Base-by-base conservation (phyloP, 2,888 invertebrate genomes). In the Ophraella communa region DNA sequence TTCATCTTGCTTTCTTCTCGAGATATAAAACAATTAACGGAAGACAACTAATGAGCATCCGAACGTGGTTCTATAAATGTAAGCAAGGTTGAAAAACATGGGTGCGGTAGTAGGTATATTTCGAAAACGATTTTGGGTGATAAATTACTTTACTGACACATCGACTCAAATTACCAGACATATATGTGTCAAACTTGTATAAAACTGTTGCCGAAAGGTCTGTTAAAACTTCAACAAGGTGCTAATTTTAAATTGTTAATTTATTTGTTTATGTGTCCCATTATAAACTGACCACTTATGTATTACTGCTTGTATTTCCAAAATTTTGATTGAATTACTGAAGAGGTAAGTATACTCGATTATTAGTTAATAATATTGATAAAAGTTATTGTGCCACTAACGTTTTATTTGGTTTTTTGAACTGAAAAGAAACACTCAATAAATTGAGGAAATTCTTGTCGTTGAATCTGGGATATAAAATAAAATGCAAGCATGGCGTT, bases 11-110 rank as follows among this genome's bases (percentile, higher is more conserved):
- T 54, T 59, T 49, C 58, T 59, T 62, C 55, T 58, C 14, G 30
- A 52, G 51, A 62, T 44, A 59, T 67, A 61, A 69, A 67, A 67
- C 64, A 67, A 69, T 69, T 67, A 69, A 67, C 66, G 55, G 62
- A 65, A 69, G 56, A 63, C 63, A 61, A 59, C 61, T 67, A 69
- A 65, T 64, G 67, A 69, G 60, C 57, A 64, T 54, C 60, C 49
- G 60, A 55, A 56, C 62, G 62, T 52, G 56, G 56, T 60, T 62
- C 67, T 62, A 67, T 67, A 67, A 65, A 65, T 65, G 67, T 67
- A 55, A 39, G 59, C 49, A 60, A 51, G 57, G 62, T 59, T 62
- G 59, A 64, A 64, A 54, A 58, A 64, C 59, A 49, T 51, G 58
- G 60, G 44, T 42, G 55, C 60, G 49, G 64, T 27, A n/a, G n/a